Evolutionary conservation across 2,113 vertebrate species (phyloP).

Genomic region (Petrocephalus microphthalmus): DNA sequence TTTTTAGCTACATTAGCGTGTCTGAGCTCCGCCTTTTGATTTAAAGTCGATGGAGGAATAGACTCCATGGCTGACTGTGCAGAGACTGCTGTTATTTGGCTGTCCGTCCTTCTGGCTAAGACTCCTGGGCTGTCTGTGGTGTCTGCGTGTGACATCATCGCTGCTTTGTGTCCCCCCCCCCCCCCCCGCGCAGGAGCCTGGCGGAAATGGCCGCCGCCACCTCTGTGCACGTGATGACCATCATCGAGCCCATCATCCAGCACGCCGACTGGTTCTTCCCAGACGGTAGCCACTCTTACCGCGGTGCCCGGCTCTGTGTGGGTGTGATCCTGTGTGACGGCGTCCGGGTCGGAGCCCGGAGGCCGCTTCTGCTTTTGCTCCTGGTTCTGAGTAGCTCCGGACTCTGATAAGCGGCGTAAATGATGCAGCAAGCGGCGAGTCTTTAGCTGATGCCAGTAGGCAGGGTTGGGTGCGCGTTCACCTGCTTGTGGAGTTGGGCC

Average conservation of each 20-base stretch:
- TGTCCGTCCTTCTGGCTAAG: background rate
- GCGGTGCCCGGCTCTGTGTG: background rate
- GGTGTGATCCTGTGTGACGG: background rate
- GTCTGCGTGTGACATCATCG: background rate
- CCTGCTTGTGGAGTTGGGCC: background rate
- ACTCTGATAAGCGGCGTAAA: background rate
- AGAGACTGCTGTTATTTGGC: background rate
- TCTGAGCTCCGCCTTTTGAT: background rate
- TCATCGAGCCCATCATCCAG: conserved; percentile 93
- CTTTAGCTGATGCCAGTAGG: background rate
- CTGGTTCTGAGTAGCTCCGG: background rate
- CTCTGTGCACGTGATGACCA: conserved; percentile 85
- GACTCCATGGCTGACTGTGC: background rate
- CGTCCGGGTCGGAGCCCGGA: background rate
- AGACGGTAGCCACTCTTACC: conserved; percentile 64
- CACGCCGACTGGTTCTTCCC: conserved; percentile 97
- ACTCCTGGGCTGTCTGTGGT: background rate
- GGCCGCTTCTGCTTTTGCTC: background rate
- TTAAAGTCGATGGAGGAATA: background rate
- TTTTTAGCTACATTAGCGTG: background rate
- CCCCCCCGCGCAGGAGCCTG: conserved; percentile 64
- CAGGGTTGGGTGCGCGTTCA: background rate
- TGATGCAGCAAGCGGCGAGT: background rate
- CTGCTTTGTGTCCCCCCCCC: background rate
- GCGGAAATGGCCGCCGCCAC: conserved; percentile 96